Evolutionary conservation across 2,113 vertebrate species (phyloP).

Genomic region (Heterochromis multidens): DNA sequence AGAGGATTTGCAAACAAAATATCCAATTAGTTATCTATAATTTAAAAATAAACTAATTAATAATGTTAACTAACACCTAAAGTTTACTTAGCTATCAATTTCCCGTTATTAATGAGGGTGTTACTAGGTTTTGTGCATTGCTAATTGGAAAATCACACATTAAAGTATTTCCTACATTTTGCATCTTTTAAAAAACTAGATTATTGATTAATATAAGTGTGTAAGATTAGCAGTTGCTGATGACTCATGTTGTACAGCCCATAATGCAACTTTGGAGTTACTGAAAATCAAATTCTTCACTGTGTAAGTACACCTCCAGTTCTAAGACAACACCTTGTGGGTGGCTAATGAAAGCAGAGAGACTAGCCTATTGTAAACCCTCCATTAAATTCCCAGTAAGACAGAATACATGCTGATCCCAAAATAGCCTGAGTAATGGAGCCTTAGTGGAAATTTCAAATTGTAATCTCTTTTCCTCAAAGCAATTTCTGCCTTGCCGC

Average conservation of each 20-base stretch:
- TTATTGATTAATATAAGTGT: no score
- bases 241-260: not conserved
- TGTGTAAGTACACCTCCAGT: not conserved
- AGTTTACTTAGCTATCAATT: not conserved
- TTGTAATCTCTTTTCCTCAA: not conserved
- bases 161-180: not conserved
- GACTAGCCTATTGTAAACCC: not conserved
- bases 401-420: not conserved
- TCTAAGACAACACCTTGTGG: not conserved
- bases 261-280: not conserved
- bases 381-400: not conserved
- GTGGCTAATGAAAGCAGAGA: not conserved
- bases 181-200: not conserved
- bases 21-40: not conserved
- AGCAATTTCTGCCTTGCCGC: not conserved
- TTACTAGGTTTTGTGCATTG: not conserved
- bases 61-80: not conserved
- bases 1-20: no score
- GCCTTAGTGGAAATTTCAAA: not conserved
- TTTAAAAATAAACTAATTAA: not conserved
- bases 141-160: no score
- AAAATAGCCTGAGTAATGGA: not conserved
- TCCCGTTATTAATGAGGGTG: not conserved
- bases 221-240: not conserved
- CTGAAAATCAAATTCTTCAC: not conserved